Evolutionary conservation across 1,140 invertebrate species (phyloP).

Genomic region (Daktulosphaira vitifoliae): DNA sequence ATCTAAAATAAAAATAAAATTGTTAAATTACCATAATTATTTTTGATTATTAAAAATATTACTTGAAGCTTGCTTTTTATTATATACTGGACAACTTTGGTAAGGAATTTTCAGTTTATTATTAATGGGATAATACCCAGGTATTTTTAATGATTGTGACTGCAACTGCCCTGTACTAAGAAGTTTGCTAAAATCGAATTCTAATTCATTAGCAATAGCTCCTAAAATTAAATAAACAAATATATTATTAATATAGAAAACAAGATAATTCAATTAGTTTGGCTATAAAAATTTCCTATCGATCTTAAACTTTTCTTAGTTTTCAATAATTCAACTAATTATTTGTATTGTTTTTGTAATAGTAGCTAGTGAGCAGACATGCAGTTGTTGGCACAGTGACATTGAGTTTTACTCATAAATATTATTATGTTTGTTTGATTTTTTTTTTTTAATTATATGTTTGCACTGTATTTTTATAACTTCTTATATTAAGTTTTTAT

Average conservation of each 20-base stretch:
- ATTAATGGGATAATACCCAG: slow-evolving; percentile 53
- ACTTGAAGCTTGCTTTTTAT: slow-evolving; percentile 24
- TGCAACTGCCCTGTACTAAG: slow-evolving; percentile 63
- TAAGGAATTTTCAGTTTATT: slow-evolving; percentile 32
- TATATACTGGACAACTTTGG: slow-evolving; percentile 29
- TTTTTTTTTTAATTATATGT: no score
- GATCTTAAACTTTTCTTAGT: no score
- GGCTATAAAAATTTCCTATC: no score
- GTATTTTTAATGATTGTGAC: slow-evolving; percentile 64
- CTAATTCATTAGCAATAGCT: slow-evolving; percentile 62
- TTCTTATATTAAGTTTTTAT: no score
- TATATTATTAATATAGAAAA: neutral
- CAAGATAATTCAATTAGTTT: no score
- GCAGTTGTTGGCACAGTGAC: no score
- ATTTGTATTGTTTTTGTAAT: no score
- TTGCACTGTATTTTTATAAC: no score
- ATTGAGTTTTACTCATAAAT: no score
- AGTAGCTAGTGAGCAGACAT: no score
- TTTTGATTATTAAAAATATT: neutral
- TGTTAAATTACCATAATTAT: neutral
- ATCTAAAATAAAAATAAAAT: neutral
- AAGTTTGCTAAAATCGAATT: slow-evolving; percentile 66
- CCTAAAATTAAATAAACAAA: slow-evolving; percentile 44
- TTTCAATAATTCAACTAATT: no score
- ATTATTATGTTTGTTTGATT: no score